phyloP scores from a whole-genome alignment of 2,113 vertebrate genomes.

The Siniperca chuatsi region DNA sequence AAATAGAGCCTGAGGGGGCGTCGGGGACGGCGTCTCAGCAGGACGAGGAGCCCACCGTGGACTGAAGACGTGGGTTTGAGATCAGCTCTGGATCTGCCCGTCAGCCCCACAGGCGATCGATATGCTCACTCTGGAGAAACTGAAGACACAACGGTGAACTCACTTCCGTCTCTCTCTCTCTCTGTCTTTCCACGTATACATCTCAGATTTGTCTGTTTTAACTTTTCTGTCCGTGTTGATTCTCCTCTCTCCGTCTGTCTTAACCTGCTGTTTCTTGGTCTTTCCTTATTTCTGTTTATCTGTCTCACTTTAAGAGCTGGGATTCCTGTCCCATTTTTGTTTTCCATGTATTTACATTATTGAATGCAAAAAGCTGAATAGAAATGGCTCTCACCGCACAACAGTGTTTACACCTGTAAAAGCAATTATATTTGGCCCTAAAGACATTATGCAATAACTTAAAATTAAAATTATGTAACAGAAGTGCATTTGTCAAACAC shows the following conservation, averaged over 20 bases:
- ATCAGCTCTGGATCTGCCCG: slow-evolving; percentile 24
- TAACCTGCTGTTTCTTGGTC: not conserved
- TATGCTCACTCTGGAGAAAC: slow-evolving; percentile 15
- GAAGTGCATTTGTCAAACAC: not conserved
- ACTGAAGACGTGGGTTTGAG: slow-evolving; percentile 42
- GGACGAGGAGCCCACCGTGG: slow-evolving; percentile 15
- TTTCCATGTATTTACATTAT: not conserved
- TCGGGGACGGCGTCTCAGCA: slow-evolving; percentile 30
- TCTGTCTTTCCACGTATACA: not conserved
- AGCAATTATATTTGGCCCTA: not conserved
- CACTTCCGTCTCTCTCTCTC: not conserved
- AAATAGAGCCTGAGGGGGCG: slow-evolving; percentile 65
- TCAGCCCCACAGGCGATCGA: slow-evolving; percentile 47
- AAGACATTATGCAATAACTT: not conserved
- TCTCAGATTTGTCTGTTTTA: not conserved
- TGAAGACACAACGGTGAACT: slow-evolving; percentile 2
- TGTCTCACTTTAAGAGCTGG: no score
- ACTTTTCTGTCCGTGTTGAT: not conserved
- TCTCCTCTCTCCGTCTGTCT: not conserved
- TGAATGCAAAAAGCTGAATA: not conserved
- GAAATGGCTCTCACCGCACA: not conserved
- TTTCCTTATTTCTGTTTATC: not conserved
- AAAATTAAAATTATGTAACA: not conserved
- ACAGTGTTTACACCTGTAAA: not conserved
- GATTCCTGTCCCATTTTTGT: not conserved